These are phyloP conservation scores for Anolis sagrei DNA, from an alignment of 2,113 vertebrate genomes.

Conservation along the genomic window DNA sequence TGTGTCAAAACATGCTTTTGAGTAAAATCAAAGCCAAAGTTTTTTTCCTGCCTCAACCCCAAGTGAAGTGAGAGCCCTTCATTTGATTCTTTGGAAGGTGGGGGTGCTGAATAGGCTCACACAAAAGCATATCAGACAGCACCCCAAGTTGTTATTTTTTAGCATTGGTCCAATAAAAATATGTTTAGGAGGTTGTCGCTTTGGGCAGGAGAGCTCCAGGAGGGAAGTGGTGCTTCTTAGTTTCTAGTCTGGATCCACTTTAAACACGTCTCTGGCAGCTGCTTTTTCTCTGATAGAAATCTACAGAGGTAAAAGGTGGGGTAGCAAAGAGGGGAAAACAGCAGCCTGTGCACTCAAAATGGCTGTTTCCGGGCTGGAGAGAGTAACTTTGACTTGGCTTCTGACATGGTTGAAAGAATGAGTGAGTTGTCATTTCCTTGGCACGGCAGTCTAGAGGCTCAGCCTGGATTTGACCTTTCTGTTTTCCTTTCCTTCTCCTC, in stretches of 20 bases:
- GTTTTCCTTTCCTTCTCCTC: background rate
- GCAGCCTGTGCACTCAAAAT: background rate
- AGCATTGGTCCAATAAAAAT: background rate
- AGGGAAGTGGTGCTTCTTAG: background rate
- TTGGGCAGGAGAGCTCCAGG: background rate
- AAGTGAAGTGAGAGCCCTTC: background rate
- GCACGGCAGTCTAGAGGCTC: background rate
- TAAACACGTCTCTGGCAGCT: background rate
- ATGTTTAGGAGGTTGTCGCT: background rate
- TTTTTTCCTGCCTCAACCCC: no score
- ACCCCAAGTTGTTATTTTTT: background rate
- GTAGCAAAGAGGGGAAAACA: background rate
- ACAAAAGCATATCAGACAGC: background rate
- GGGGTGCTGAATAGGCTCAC: background rate
- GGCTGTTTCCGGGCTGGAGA: background rate
- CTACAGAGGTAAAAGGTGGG: background rate
- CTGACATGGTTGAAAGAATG: background rate
- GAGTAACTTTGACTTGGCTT: no score
- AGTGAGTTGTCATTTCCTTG: background rate
- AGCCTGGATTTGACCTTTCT: background rate
- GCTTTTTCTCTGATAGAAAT: background rate
- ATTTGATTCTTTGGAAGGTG: background rate
- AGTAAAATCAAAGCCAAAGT: background rate
- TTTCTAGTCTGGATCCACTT: background rate
- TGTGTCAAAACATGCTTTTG: background rate